Evolutionary conservation across 2,888 invertebrate species (phyloP), one percentile per base, ranked within the genome.

Genomic region (Drosophila phalerata): DNA sequence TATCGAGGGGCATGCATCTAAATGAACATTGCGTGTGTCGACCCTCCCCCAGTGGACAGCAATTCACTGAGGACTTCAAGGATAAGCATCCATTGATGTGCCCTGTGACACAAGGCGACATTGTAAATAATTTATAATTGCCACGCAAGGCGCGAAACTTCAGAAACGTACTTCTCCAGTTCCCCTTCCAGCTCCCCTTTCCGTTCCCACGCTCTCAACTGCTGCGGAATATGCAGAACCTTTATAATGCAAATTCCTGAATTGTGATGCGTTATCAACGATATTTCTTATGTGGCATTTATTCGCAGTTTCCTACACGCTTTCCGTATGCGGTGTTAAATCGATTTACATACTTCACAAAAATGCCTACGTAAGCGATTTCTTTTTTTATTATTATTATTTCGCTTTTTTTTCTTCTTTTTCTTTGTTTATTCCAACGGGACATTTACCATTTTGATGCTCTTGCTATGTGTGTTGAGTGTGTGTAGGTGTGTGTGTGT

Each of bases 1-100:
- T 81, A 86, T 84, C 86, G 77, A 32, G 69, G 63, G 62, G 70
- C 83, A 76, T 88, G 88, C 88, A 88, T 88, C 89, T 79, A 79
- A 89, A 89, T 86, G 72, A 83, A 72, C 72, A 69, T 88, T 80
- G 88, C 89, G 83, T 89, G 88, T 19, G 49, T 10, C 25, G 34
- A 1, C 3, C 22, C 4, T n/a, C 10, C 37, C 42, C 34, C 15
- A 19, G 19, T 22, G 11, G 19, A 28, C 34, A 38, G 15, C 28
- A 15, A 5, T 37, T 10, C 32, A 30, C 61, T 32, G 22, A 25
- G 13, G 9, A 5, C 9, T 49, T 57, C 11, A 38, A 53, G 68
- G 43, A 64, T 64, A 47, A 60, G 5, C 62, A 40, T 37, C 47
- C 47, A 82, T 58, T 73, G 82, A 70, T 69, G 74, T 64, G 71